These are phyloP conservation scores for Sesamia nonagrioides DNA, from an alignment of 1,140 invertebrate species.

Conservation along the genomic window DNA sequence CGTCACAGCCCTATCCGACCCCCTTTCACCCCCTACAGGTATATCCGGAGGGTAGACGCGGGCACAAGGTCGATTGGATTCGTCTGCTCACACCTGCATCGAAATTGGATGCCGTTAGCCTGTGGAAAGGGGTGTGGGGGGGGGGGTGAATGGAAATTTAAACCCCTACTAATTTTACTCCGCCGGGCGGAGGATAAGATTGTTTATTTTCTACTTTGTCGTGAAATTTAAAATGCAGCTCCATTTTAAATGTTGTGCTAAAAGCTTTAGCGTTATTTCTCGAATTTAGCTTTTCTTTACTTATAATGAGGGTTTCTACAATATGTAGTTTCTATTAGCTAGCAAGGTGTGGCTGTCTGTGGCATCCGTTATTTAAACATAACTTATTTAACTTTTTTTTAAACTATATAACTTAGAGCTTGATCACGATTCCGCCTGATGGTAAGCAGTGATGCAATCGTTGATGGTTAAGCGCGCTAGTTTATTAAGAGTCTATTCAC, in stretches of 20 bases:
- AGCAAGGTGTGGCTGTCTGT: too few relatives aligned
- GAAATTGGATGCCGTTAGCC: constrained; percentile 31
- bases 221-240: constrained; percentile 2
- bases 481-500: too few relatives aligned
- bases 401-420: too few relatives aligned
- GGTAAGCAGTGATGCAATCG: too few relatives aligned
- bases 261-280: background rate
- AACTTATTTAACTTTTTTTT: too few relatives aligned
- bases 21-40: constrained; percentile 16
- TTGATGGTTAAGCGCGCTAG: too few relatives aligned
- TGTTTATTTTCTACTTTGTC: constrained; percentile 19
- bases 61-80: constrained; percentile 25
- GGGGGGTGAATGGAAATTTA: constrained; percentile 28
- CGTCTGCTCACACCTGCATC: constrained; percentile 36
- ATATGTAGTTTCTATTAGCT: too few relatives aligned
- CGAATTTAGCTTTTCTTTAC: background rate
- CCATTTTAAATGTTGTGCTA: background rate
- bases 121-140: background rate
- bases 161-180: constrained; percentile 9
- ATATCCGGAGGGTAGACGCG: constrained; percentile 2
- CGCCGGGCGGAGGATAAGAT: background rate
- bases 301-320: too few relatives aligned
- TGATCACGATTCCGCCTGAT: too few relatives aligned
- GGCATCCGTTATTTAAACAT: too few relatives aligned
- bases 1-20: constrained; percentile 16